Base-by-base conservation (phyloP, 2,888 invertebrate species). In the Eupithecia dodoneata region DNA sequence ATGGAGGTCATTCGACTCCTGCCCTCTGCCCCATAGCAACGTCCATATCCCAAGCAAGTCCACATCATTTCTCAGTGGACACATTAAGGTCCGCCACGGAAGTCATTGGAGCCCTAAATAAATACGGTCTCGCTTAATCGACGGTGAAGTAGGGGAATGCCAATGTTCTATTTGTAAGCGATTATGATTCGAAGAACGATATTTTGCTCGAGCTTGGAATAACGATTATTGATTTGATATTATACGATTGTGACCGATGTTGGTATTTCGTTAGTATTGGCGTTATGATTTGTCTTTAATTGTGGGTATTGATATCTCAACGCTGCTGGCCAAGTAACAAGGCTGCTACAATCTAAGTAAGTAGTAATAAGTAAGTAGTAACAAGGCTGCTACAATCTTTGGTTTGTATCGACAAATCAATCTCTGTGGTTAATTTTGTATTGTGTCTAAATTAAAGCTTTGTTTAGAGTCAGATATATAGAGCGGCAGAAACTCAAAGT, bases 61-160 rank as follows among this genome's bases (percentile, higher is more conserved):
- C 84, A 77, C 76, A 85, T 88, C 89, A 91, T 92, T 90, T 91
- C 90, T 92, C 92, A 91, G 87, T 83, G 86, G 87, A 82, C 89
- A 89, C 92, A 92, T 93, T 92, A 91, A 86, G 88, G 85, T 85
- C 84, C 83, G 74, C 83, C 82, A 76, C 85, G 87, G 87, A 87
- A 86, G 87, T 86, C 83, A 83, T 85, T 83, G 87, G 89, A 87
- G 86, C 90, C 93, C 92, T 91, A 93, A 93, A 91, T 92, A 93
- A 93, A 94, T 92, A 93, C 90, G 90, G 91, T 88, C 84, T 88
- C 87, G 90, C 90, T 89, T 92, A 93, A 94, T 94, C 92, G 94
- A 92, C 93, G 90, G 90, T 92, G 90, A 93, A 93, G 88, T 86
- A 83, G 80, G 87, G 88, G 87, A 86, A 88, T 80, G 77, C 81